Evolutionary conservation across 2,113 vertebrate genomes (phyloP), one percentile per base, ranked within the genome.

Genomic region (Hepsetus odoe): DNA sequence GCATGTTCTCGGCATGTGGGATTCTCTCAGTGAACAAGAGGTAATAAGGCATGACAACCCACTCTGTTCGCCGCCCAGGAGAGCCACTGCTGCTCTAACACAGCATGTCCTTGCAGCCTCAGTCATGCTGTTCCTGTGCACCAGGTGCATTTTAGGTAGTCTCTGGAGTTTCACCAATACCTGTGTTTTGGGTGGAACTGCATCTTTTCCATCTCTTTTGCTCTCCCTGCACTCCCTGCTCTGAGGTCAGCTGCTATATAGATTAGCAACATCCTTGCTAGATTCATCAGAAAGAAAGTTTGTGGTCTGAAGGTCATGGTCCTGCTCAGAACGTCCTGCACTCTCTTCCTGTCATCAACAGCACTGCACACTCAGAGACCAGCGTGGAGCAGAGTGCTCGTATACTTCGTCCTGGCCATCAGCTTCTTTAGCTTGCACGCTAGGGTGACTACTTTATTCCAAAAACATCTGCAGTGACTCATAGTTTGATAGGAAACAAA

Each of bases 41-140:
- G 68, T 78, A 82, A 35, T 44, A 72, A 84, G 80, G 72, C 73
- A 72, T 74, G 69, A 76, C 74, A 74, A 42, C 68, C 61, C 68
- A 26, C 55, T 42, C 22, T 11, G 28, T 38, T 83, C 55, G 12
- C 53, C 9, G 28, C 44, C 33, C 28, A 28, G 24, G 42, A 73
- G 20, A n/a, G 18, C 59, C 33, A 22, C 61, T 56, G 35, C 56
- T 33, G 44, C 55, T 84, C 35, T 72, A 55, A 26, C 76, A 72
- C 69, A 49, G 40, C 61, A 33, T 38, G 38, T 72, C 72, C 30
- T 32, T 38, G 53, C 42, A 38, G 32, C 46, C 77, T 77, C 64
- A 28, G 58, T 62, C 49, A 30, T 44, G 49, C 0, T 22, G 30
- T 18, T 10, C 32, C 5, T 49, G 30, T 56, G 59, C 30, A 26